These are phyloP conservation scores for Buceros bicornis DNA, from an alignment of 2,797 vertebrate genomes.

Conservation along the genomic window DNA sequence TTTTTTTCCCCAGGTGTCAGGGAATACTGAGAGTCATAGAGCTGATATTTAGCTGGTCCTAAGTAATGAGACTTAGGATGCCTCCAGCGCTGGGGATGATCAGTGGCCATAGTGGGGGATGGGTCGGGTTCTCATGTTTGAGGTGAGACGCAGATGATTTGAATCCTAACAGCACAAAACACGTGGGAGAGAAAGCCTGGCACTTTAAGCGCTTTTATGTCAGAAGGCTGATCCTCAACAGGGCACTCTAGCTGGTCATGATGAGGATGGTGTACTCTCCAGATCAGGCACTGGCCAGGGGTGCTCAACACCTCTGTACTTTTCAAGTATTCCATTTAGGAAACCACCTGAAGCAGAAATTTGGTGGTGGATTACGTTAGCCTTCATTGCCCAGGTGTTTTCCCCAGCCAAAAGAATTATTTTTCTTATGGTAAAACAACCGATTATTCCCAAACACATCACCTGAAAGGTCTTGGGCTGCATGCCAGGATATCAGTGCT, in stretches of 20 bases:
- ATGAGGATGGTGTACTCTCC: neutral
- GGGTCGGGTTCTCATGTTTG: neutral
- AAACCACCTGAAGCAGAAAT: neutral
- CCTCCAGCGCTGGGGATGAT: neutral
- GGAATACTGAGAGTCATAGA: neutral
- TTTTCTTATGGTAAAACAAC: neutral
- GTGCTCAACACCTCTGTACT: neutral
- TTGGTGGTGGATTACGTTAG: neutral
- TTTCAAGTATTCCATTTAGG: neutral
- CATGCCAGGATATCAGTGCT: neutral
- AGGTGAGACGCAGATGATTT: neutral
- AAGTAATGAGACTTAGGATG: neutral
- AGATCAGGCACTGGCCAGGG: neutral
- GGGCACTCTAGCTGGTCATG: rapidly evolving
- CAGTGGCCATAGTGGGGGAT: neutral
- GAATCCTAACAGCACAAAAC: neutral
- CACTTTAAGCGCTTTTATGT: neutral
- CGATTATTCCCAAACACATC: neutral
- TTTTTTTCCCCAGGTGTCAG: neutral
- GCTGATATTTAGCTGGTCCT: neutral
- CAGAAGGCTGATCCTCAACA: neutral
- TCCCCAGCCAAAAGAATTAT: neutral
- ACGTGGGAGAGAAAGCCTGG: neutral
- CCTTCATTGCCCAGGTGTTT: neutral
- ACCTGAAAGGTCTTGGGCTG: slow-evolving; percentile 32